These are phyloP conservation scores for Philereme transversata DNA, from an alignment of 2,888 invertebrate species.

Conservation along the genomic window DNA sequence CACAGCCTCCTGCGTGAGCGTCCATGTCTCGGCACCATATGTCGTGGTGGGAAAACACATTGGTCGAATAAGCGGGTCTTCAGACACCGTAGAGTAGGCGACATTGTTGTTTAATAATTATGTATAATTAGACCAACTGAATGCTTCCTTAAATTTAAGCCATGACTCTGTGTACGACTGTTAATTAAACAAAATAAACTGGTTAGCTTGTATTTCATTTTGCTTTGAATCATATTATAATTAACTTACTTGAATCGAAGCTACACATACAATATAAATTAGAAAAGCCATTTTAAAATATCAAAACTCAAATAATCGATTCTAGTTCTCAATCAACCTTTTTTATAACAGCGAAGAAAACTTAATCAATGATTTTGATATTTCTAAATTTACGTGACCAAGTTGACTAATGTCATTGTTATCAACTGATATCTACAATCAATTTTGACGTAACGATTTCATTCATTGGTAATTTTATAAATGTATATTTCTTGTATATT, in stretches of 20 bases:
- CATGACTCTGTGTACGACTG: no score
- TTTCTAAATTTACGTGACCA: constrained; percentile 14
- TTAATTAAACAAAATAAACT: no score
- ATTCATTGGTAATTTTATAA: constrained; percentile 3
- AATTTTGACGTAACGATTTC: constrained; percentile 8
- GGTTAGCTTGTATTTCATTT: no score
- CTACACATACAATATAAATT: constrained; percentile 19
- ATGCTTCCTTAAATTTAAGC: no score
- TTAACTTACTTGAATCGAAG: constrained; percentile 32
- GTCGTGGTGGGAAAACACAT: no score
- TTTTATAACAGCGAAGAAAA: constrained; percentile 15
- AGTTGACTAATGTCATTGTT: not conserved
- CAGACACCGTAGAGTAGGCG: no score
- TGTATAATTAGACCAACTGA: no score
- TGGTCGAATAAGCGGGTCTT: no score
- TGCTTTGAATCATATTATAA: not conserved
- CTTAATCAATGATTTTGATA: constrained; percentile 9
- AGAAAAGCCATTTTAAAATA: constrained; percentile 27
- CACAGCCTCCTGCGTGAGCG: no score
- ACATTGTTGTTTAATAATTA: no score
- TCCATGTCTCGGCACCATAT: no score
- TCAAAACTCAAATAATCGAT: constrained; percentile 12
- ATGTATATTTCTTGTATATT: no score
- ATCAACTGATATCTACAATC: constrained; percentile 2
- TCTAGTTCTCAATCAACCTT: constrained; percentile 5